Evolutionary conservation across 2,888 invertebrate genomes (phyloP).

Genomic region (Cetonia aurata): DNA sequence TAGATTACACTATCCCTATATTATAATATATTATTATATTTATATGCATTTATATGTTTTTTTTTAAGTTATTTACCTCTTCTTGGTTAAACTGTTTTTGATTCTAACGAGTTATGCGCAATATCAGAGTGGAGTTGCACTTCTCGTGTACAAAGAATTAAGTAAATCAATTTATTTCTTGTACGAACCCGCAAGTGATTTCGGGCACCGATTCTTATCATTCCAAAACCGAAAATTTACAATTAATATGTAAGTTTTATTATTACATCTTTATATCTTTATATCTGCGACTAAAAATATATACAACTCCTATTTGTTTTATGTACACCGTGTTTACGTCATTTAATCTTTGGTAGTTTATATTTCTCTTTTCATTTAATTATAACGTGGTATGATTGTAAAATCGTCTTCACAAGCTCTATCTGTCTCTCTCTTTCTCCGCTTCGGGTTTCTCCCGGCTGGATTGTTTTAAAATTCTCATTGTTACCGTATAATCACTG

Average conservation of each 20-base stretch:
- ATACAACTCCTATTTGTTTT: conserved; percentile 23
- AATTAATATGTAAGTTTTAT: too few relatives aligned
- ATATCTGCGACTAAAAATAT: conserved; percentile 4
- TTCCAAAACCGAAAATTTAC: too few relatives aligned
- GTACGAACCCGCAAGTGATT: too few relatives aligned
- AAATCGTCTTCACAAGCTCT: conserved; percentile 30
- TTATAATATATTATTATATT: background rate
- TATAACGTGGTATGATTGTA: conserved; percentile 38
- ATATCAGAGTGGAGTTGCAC: too few relatives aligned
- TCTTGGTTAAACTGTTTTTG: conserved; percentile 12
- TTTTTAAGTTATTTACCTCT: conserved; percentile 7
- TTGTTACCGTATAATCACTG: conserved; percentile 55
- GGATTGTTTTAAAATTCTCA: conserved; percentile 39
- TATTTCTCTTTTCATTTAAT: conserved; percentile 17
- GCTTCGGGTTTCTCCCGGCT: background rate
- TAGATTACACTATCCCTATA: conserved; percentile 23
- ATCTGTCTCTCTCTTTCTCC: conserved; percentile 12
- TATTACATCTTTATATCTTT: background rate
- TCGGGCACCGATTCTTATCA: too few relatives aligned
- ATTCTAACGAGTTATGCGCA: background rate
- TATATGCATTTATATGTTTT: conserved; percentile 14
- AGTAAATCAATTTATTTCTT: too few relatives aligned
- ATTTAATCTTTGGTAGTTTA: background rate
- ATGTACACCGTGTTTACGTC: conserved; percentile 29
- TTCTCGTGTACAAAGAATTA: too few relatives aligned